Evolutionary conservation across 2,113 vertebrate species (phyloP).

Genomic region (Eulacestoma nigropectus): DNA sequence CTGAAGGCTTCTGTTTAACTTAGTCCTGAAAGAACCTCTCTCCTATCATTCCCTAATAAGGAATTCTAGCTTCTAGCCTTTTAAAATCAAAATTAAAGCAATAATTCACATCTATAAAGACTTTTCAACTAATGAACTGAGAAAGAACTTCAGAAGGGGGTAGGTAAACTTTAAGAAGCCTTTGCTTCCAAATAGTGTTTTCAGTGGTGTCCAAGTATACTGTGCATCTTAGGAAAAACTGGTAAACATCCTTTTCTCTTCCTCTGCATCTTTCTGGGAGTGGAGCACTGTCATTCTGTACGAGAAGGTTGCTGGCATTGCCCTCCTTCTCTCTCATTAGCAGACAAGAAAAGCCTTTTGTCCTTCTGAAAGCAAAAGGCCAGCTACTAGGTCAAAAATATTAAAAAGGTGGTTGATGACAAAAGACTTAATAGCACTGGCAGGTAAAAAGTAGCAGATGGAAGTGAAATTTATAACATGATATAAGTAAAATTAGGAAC

Average conservation of each 20-base stretch:
- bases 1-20: constrained; percentile 25
- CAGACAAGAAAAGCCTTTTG: neutral
- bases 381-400: neutral
- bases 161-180: neutral
- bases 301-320: neutral
- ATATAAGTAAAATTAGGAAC: neutral
- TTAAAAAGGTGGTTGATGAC: neutral
- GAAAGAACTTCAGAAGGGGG: neutral
- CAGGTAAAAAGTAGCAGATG: neutral
- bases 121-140: neutral
- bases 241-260: neutral
- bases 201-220: neutral
- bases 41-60: neutral
- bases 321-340: neutral
- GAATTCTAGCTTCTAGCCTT: neutral
- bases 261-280: neutral
- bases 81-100: neutral
- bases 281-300: neutral
- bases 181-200: neutral
- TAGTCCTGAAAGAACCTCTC: neutral
- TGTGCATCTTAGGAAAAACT: neutral
- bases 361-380: neutral
- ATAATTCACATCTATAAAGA: neutral
- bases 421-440: neutral
- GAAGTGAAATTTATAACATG: neutral